These are phyloP conservation scores for Aspidiotus destructor DNA, from an alignment of 2,888 invertebrate genomes.

Conservation along the genomic window DNA sequence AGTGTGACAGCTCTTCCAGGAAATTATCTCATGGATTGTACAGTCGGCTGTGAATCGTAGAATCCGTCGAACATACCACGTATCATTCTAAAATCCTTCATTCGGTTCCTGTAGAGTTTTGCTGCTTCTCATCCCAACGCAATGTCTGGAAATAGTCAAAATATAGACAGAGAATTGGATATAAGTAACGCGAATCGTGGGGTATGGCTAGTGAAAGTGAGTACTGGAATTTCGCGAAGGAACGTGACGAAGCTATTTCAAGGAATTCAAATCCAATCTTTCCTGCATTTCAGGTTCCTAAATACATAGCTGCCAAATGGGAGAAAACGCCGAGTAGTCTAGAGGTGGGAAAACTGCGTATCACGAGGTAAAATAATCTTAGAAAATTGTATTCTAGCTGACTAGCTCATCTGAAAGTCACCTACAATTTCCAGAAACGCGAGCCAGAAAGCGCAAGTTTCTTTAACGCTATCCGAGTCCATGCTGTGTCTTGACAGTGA, in stretches of 20 bases:
- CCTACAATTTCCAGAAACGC: constrained; percentile 40
- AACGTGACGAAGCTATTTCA: neutral
- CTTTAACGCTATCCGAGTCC: constrained; percentile 69
- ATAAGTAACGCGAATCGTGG: constrained; percentile 79
- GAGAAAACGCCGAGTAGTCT: constrained; percentile 81
- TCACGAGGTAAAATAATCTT: constrained; percentile 55
- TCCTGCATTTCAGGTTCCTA: constrained; percentile 55
- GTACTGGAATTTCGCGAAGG: neutral
- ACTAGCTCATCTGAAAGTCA: neutral
- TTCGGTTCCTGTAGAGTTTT: no score
- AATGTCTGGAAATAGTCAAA: constrained; percentile 5
- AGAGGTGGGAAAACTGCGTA: constrained; percentile 87
- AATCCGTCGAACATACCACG: no score
- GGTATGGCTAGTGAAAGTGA: constrained; percentile 89
- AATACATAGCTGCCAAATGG: constrained; percentile 93
- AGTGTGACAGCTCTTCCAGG: no score
- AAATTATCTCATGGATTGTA: no score
- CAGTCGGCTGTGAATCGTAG: no score
- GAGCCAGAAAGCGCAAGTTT: constrained; percentile 78
- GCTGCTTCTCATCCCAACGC: no score
- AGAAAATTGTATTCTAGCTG: neutral
- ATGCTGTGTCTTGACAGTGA: constrained; percentile 65
- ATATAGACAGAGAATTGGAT: constrained; percentile 50
- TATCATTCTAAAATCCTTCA: no score
- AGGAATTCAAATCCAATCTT: neutral